A percentile compares a stretch with the other conserved stretches of the same genome.
Evolutionary conservation across 2,888 invertebrate genomes (phyloP).

Genomic region (Falcaria lacertinaria): DNA sequence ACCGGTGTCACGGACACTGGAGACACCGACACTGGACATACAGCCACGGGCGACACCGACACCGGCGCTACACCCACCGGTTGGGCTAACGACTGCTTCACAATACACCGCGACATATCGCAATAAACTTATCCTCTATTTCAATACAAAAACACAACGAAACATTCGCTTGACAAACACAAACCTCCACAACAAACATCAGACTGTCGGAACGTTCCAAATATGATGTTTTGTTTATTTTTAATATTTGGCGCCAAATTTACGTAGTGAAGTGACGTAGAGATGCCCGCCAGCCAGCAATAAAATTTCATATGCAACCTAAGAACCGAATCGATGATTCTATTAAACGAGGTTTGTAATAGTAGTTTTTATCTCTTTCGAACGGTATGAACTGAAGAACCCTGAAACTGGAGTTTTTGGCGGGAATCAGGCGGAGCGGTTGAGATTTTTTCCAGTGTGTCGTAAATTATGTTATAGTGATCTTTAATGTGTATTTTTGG

Average conservation of each 20-base stretch:
- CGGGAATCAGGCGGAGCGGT: no score
- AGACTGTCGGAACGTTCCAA: constrained; percentile 74
- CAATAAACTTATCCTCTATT: constrained; percentile 27
- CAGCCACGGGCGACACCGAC: constrained; percentile 24
- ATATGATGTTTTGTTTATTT: constrained; percentile 76
- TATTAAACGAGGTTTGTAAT: neutral
- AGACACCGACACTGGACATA: constrained; percentile 4
- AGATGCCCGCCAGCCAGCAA: constrained; percentile 54
- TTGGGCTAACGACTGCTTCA: constrained; percentile 67
- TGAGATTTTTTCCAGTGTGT: no score
- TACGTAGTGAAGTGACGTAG: constrained; percentile 47
- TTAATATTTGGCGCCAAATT: constrained; percentile 74
- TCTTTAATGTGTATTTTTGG: no score
- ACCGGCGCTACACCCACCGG: constrained; percentile 36
- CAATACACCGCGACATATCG: constrained; percentile 71
- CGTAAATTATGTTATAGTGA: no score
- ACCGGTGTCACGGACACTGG: constrained; percentile 18
- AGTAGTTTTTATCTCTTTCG: no score
- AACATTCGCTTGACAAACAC: constrained; percentile 51
- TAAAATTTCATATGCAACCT: constrained; percentile 27
- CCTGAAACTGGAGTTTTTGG: no score
- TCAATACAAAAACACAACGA: constrained; percentile 30
- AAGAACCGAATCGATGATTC: neutral
- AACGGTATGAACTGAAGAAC: neutral
- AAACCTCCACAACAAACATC: constrained; percentile 62